These are phyloP conservation scores for Danionella dracula DNA, from an alignment of 2,797 vertebrate species.

Conservation along the genomic window DNA sequence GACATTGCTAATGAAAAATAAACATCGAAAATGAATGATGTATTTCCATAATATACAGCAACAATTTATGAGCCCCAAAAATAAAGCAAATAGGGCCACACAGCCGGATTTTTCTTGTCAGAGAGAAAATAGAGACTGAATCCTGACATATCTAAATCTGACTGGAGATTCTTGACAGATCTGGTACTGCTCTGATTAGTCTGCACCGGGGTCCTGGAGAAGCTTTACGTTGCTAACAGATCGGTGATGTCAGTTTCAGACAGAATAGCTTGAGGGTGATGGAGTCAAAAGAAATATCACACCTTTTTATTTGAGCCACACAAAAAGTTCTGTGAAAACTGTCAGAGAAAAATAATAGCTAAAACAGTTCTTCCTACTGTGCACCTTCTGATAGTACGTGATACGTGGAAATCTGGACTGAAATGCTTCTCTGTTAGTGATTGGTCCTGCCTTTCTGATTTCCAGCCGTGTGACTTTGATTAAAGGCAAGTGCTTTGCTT, in stretches of 20 bases:
- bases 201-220: slow-evolving; percentile 56
- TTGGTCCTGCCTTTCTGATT: slow-evolving; percentile 4
- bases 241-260: slow-evolving; percentile 56
- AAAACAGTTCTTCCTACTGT: not conserved
- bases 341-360: not conserved
- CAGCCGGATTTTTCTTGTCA: slow-evolving; percentile 39
- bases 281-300: not conserved
- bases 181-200: slow-evolving; percentile 60
- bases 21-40: too few species aligned
- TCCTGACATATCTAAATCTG: slow-evolving; percentile 65
- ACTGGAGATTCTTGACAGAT: slow-evolving; percentile 65
- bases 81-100: too few species aligned
- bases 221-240: slow-evolving; percentile 55
- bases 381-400: not conserved
- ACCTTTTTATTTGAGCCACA: not conserved
- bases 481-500: slow-evolving; percentile 29
- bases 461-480: slow-evolving; percentile 29
- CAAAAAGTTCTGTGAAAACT: not conserved
- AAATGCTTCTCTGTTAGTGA: slow-evolving; percentile 17
- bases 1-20: too few species aligned
- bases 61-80: too few species aligned
- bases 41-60: too few species aligned
- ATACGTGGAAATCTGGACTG: not conserved
- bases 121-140: slow-evolving; percentile 65
- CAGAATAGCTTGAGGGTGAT: not conserved